Conservation (phyloP, 1,140 invertebrate species). For the Zaprionus africanus region DNA sequence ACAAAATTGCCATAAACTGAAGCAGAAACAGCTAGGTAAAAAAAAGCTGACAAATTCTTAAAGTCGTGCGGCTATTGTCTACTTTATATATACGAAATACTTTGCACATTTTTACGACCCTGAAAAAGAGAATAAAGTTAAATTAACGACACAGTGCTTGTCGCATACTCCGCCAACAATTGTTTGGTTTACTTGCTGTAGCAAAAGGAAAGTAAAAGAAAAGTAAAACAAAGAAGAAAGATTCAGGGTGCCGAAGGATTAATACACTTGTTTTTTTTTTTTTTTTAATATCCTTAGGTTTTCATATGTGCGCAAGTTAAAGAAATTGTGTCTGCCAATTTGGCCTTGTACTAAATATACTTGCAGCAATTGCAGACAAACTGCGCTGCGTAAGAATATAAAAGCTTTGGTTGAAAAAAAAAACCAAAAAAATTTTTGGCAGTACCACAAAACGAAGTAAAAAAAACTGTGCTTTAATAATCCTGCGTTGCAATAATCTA, state of each 20-base stretch:
- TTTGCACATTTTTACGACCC: constrained; percentile 73
- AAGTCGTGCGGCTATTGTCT: not conserved
- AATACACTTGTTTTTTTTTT: no score
- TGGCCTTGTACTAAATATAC: not conserved
- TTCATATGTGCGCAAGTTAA: no score
- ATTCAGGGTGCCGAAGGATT: no score
- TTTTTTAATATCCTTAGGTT: no score
- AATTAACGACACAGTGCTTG: constrained; percentile 19
- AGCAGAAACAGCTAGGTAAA: constrained; percentile 16
- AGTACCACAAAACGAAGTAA: constrained; percentile 3
- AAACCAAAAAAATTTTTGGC: constrained; percentile 31
- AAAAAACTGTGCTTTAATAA: constrained; percentile 17
- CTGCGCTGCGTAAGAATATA: no score
- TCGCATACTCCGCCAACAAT: constrained; percentile 29
- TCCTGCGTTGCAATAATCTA: constrained; percentile 6
- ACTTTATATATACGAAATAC: constrained; percentile 43
- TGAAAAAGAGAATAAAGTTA: constrained; percentile 32
- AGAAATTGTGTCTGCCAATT: no score
- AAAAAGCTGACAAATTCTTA: constrained; percentile 42
- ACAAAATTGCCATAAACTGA: constrained; percentile 46
- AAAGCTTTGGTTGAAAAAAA: constrained; percentile 38
- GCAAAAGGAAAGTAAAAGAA: not conserved
- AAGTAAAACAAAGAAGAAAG: no score
- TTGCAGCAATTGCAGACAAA: no score
- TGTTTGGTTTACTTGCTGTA: constrained; percentile 6